Percentiles rank a stretch among this genome's conserved stretches.
Evolutionary conservation across 1,140 invertebrate species (phyloP).

Genomic region (Araneus ventricosus): DNA sequence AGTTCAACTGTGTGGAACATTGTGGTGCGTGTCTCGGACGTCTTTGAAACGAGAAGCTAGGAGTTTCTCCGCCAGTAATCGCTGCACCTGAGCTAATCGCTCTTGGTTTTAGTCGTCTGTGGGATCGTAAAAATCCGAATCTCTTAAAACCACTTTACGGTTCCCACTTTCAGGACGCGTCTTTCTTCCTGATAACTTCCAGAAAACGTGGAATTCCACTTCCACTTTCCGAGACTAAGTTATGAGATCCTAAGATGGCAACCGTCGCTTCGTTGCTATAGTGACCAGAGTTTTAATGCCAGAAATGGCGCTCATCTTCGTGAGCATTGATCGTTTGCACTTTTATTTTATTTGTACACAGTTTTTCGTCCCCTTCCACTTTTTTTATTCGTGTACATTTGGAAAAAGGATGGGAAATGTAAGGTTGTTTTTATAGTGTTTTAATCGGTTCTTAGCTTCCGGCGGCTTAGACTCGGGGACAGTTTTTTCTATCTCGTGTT

Average conservation of each 20-base stretch:
- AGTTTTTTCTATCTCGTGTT: neutral
- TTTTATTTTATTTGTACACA: slow-evolving; percentile 57
- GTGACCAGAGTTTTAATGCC: slow-evolving; percentile 68
- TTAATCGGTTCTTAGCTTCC: slow-evolving; percentile 22
- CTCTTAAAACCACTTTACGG: slow-evolving; percentile 68
- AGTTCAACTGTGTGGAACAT: too few relatives aligned
- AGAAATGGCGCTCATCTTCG: slow-evolving; percentile 50
- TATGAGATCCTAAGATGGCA: slow-evolving; percentile 68
- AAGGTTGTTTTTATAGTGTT: slow-evolving; percentile 31
- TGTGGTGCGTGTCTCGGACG: too few relatives aligned
- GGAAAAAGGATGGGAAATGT: slow-evolving; percentile 28
- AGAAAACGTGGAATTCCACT: slow-evolving; percentile 59
- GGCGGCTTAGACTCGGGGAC: neutral
- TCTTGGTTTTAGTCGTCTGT: slow-evolving; percentile 13
- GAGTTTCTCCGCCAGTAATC: slow-evolving; percentile 35
- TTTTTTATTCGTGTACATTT: neutral
- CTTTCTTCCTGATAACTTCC: slow-evolving; percentile 58
- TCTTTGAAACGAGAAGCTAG: too few relatives aligned
- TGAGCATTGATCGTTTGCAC: slow-evolving; percentile 61
- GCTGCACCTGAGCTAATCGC: slow-evolving; percentile 30
- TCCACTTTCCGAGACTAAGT: slow-evolving; percentile 60
- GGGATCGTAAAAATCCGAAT: slow-evolving; percentile 46
- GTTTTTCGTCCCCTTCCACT: neutral
- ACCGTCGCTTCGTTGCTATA: slow-evolving; percentile 51
- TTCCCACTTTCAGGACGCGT: slow-evolving; percentile 1